Evolutionary conservation across 2,888 invertebrate genomes (phyloP).

Genomic region (Aspidiotus destructor): DNA sequence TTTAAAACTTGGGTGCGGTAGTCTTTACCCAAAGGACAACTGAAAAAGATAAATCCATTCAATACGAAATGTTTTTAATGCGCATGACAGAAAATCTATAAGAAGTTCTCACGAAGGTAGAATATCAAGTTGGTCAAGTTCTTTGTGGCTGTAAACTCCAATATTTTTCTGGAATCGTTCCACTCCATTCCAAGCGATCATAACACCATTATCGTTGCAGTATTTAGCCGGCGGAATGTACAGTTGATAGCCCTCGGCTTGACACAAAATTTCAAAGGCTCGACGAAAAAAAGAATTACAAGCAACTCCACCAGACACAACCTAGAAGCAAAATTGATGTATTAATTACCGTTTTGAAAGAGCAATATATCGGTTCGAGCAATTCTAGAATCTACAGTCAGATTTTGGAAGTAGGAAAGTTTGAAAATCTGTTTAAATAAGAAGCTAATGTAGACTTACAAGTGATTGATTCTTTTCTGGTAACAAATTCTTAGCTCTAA

Average conservation of each 20-base stretch:
- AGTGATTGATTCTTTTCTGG: conserved; percentile 50
- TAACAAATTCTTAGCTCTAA: conserved; percentile 52
- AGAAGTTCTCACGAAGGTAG: conserved; percentile 45
- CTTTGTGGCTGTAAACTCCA: conserved; percentile 44
- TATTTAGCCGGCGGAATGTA: conserved; percentile 69
- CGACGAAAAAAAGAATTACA: conserved; percentile 73
- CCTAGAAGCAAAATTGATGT: conserved; percentile 44
- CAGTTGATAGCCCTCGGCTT: conserved; percentile 54
- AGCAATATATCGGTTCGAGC: no score
- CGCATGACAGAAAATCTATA: neutral
- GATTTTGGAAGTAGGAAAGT: no score
- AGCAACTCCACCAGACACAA: conserved; percentile 94
- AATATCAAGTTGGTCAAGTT: conserved; percentile 53
- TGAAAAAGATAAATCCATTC: neutral
- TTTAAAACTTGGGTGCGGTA: neutral
- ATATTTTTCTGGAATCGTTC: conserved; percentile 56
- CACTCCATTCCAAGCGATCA: conserved; percentile 98
- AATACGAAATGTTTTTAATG: neutral
- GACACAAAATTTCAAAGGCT: conserved; percentile 58
- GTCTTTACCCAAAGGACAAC: conserved; percentile 27
- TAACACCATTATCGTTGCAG: conserved; percentile 96
- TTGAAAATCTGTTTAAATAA: neutral
- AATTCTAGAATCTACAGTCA: no score
- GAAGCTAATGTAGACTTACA: conserved; percentile 42
- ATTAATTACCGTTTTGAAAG: no score